A percentile compares a stretch with the other conserved stretches of the same genome.
Evolutionary conservation across 2,888 invertebrate genomes (phyloP).

Genomic region (Synergus umbraculus): DNA sequence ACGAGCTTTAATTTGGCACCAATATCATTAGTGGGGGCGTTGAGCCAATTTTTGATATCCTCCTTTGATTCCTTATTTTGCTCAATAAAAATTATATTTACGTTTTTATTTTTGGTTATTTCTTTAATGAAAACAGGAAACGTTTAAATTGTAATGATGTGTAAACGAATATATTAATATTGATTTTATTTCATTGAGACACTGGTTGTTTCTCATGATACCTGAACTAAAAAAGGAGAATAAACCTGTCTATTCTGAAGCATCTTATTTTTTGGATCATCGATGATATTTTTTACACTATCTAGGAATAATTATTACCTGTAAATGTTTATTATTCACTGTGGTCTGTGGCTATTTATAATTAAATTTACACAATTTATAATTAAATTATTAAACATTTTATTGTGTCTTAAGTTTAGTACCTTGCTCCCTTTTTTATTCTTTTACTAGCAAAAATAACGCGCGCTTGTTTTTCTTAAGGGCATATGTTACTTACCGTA

Average conservation of each 20-base stretch:
- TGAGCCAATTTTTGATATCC: too few species aligned
- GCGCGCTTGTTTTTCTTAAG: too few species aligned
- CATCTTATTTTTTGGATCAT: background rate
- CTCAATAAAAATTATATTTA: too few species aligned
- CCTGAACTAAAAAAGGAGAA: background rate
- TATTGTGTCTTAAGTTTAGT: background rate
- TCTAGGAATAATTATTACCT: background rate
- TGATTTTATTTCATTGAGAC: background rate
- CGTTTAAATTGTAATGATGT: too few species aligned
- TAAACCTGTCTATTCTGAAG: background rate
- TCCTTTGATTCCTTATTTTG: too few species aligned
- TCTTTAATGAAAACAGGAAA: too few species aligned
- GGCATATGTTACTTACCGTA: too few species aligned
- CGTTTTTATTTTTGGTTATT: too few species aligned
- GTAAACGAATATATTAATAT: background rate
- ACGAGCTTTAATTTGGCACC: too few species aligned
- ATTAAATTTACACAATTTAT: constrained; percentile 39
- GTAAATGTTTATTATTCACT: constrained; percentile 29
- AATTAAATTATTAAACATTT: constrained; percentile 36
- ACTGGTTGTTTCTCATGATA: background rate
- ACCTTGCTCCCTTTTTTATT: background rate
- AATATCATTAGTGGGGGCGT: too few species aligned
- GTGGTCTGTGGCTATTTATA: constrained; percentile 39
- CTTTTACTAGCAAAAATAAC: too few species aligned
- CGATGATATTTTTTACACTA: background rate